Conservation (phyloP, 2,797 vertebrate species). For the Sebastes iracundus region DNA sequence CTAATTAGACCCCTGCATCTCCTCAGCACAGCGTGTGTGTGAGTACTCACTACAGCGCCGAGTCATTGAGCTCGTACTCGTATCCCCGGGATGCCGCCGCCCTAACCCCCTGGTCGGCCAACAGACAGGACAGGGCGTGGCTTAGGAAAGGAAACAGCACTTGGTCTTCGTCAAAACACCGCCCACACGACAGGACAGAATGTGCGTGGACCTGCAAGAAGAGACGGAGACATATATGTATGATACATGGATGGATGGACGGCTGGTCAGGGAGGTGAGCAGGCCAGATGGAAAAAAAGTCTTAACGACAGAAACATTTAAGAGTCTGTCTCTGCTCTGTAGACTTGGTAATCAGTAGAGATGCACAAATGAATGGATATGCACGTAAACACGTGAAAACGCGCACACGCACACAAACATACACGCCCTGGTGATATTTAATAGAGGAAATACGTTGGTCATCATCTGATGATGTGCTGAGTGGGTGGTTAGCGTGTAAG, state of each 20-base stretch:
- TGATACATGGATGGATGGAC: constrained; percentile 15
- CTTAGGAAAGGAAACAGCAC: constrained; percentile 75
- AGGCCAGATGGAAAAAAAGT: constrained; percentile 20
- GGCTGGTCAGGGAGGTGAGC: background rate
- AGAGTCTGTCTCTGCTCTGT: constrained; percentile 16
- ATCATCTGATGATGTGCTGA: constrained; percentile 46
- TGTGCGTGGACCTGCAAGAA: constrained; percentile 73
- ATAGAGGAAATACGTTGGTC: constrained; percentile 48
- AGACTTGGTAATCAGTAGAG: background rate
- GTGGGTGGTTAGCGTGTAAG: constrained; percentile 41
- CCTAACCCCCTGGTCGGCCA: constrained; percentile 77
- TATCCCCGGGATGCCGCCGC: constrained; percentile 71
- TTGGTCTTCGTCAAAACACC: constrained; percentile 80
- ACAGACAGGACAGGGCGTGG: constrained; percentile 77
- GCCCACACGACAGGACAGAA: constrained; percentile 77
- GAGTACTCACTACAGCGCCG: constrained; percentile 80
- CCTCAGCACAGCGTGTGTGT: constrained; percentile 19
- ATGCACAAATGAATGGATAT: background rate
- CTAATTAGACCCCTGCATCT: constrained; percentile 75
- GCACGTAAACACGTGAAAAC: background rate
- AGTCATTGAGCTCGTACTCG: constrained; percentile 83
- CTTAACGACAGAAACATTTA: constrained; percentile 12
- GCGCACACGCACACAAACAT: constrained; percentile 13
- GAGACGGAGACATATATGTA: constrained; percentile 2
- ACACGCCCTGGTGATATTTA: constrained; percentile 39